Conservation (phyloP, 2,797 vertebrate species). For the Lepidocolaptes lacrymiger region DNA sequence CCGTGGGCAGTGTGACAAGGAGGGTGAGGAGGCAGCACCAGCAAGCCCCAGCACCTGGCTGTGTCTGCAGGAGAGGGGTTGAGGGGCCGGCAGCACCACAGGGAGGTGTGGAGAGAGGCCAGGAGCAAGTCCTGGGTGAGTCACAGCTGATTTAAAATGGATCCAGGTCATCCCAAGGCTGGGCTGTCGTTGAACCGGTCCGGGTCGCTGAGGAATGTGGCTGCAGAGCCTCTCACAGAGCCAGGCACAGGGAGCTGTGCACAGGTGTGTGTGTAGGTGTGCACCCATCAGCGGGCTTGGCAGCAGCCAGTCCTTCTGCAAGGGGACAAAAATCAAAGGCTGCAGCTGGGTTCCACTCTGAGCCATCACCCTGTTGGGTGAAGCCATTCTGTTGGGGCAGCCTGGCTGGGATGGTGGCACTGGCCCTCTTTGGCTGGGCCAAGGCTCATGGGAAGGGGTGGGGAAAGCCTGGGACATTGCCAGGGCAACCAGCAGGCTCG, state of each 20-base stretch:
- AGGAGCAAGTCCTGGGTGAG: slow-evolving; percentile 13
- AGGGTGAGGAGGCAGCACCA: fast-evolving
- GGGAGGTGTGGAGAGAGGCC: neutral
- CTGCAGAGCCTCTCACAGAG: neutral
- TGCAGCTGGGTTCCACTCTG: neutral
- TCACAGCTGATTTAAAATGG: slow-evolving; percentile 59
- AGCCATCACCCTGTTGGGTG: fast-evolving
- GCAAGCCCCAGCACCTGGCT: fast-evolving
- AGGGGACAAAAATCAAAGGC: neutral
- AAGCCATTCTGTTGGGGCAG: fast-evolving
- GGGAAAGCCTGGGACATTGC: neutral
- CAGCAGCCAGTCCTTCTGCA: neutral
- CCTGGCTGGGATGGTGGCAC: fast-evolving
- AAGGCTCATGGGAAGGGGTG: neutral
- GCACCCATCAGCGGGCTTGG: fast-evolving
- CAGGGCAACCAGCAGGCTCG: fast-evolving
- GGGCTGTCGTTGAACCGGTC: slow-evolving; percentile 34
- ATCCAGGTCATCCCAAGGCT: slow-evolving; percentile 52
- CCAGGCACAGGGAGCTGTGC: fast-evolving
- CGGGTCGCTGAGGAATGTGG: neutral
- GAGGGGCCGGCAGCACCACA: fast-evolving
- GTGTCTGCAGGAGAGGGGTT: fast-evolving
- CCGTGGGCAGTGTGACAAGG: neutral
- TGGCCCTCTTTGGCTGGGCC: neutral
- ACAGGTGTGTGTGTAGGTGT: fast-evolving